These are phyloP conservation scores for Drosophila nasuta DNA, from an alignment of 1,140 invertebrate genomes.

Conservation along the genomic window DNA sequence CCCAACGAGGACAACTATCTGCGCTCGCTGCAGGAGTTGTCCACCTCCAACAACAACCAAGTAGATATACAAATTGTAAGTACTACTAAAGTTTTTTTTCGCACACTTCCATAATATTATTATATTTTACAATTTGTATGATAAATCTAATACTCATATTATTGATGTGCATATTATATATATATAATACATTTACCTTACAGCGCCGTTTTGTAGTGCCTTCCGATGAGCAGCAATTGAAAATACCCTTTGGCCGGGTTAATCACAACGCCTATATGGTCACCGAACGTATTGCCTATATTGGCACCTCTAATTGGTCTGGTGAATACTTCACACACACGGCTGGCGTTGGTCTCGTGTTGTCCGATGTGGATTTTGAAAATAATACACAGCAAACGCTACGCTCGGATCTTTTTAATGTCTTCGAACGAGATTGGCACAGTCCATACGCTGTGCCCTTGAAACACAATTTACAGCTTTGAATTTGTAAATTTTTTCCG, in stretches of 20 bases:
- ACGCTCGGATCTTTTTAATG: constrained; percentile 90
- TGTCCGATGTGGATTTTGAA: constrained; percentile 85
- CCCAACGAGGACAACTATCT: constrained; percentile 91
- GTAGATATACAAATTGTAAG: constrained; percentile 93
- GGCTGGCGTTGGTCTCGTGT: constrained; percentile 92
- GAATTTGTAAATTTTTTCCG: constrained; percentile 27
- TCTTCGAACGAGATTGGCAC: constrained; percentile 96
- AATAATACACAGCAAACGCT: constrained; percentile 86
- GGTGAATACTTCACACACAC: constrained; percentile 97
- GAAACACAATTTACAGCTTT: constrained; percentile 60
- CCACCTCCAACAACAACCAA: constrained; percentile 87
- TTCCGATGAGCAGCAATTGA: constrained; percentile 89
- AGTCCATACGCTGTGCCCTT: constrained; percentile 88
- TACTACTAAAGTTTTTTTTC: constrained; percentile 40
- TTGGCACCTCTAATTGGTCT: constrained; percentile 99
- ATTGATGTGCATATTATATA: neutral
- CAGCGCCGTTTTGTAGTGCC: constrained; percentile 91
- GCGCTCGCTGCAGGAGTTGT: constrained; percentile 91
- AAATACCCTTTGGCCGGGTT: constrained; percentile 95
- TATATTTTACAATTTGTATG: too few relatives aligned
- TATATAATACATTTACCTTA: neutral
- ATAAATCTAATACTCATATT: too few relatives aligned
- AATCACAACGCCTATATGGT: constrained; percentile 99
- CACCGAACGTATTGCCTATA: constrained; percentile 95
- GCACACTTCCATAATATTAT: too few relatives aligned